These are phyloP conservation scores for Zaprionus lachaisei DNA, from an alignment of 1,140 invertebrate genomes.

Conservation along the genomic window DNA sequence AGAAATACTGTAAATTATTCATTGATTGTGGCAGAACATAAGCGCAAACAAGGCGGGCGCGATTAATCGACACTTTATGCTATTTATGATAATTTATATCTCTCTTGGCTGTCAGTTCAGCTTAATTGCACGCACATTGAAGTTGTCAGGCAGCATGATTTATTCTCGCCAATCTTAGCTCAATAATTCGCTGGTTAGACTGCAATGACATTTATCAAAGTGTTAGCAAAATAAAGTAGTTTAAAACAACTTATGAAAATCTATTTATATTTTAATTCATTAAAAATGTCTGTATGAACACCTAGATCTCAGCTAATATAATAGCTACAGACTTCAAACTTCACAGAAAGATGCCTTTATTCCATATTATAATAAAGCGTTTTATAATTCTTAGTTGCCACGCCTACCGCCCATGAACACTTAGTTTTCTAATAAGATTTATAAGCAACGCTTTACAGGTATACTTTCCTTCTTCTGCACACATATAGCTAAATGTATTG, in stretches of 20 bases:
- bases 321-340: too few species aligned
- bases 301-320: too few species aligned
- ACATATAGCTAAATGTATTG: too few species aligned
- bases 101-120: constrained; percentile 40
- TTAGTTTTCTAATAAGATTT: too few species aligned
- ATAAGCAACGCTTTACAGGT: too few species aligned
- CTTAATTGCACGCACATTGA: constrained; percentile 44
- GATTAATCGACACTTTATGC: constrained; percentile 55
- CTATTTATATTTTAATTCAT: not conserved
- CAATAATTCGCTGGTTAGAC: not conserved
- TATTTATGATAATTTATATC: constrained; percentile 58
- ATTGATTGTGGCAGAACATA: constrained; percentile 34
- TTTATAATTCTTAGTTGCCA: too few species aligned
- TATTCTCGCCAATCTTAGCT: constrained; percentile 4
- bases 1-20: constrained; percentile 14
- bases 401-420: too few species aligned
- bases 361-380: too few species aligned
- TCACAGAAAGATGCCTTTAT: too few species aligned
- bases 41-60: constrained; percentile 52
- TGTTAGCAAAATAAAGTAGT: not conserved
- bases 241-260: not conserved
- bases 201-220: not conserved
- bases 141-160: constrained; percentile 49
- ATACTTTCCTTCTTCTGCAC: too few species aligned
- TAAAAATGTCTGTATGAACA: not conserved